Evolutionary conservation across 2,888 invertebrate species (phyloP).

Genomic region (Synanthedon andrenaeformis): DNA sequence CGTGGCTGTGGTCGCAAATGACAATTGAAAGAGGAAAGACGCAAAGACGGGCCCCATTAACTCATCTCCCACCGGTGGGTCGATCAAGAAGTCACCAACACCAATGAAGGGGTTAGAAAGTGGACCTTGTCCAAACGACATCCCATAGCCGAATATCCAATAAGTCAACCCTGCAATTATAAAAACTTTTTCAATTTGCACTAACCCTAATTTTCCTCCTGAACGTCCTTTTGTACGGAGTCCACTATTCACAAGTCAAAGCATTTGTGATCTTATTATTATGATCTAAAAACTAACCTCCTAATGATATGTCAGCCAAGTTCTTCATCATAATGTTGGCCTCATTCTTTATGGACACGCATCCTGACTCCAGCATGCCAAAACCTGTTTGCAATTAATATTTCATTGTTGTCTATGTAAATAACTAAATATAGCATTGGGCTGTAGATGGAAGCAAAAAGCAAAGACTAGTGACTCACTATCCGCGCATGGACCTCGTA

Average conservation of each 20-base stretch:
- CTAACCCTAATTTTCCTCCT: background rate
- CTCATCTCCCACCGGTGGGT: conserved; percentile 78
- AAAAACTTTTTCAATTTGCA: background rate
- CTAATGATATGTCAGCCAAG: conserved; percentile 91
- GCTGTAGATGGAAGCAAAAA: no score
- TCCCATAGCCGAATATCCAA: conserved; percentile 94
- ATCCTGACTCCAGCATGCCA: conserved; percentile 93
- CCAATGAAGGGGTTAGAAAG: conserved; percentile 85
- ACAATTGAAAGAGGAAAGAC: conserved; percentile 90
- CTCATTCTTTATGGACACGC: conserved; percentile 93
- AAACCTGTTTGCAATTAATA: conserved; percentile 74
- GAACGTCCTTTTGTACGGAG: background rate
- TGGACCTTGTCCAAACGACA: conserved; percentile 84
- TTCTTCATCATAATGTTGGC: conserved; percentile 99
- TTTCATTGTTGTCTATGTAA: background rate
- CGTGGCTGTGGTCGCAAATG: conserved; percentile 90
- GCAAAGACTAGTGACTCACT: no score
- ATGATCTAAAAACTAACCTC: conserved; percentile 64
- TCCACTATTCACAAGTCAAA: background rate
- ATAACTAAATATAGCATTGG: background rate
- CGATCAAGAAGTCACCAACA: conserved; percentile 85
- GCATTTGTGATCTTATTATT: background rate
- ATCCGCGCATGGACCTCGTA: no score
- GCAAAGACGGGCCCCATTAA: conserved; percentile 89
- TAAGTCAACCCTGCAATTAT: conserved; percentile 80